Percentiles rank a stretch among this genome's conserved stretches.
Conservation (phyloP, 2,797 vertebrate species). For the Yasuhikotakia modesta region DNA sequence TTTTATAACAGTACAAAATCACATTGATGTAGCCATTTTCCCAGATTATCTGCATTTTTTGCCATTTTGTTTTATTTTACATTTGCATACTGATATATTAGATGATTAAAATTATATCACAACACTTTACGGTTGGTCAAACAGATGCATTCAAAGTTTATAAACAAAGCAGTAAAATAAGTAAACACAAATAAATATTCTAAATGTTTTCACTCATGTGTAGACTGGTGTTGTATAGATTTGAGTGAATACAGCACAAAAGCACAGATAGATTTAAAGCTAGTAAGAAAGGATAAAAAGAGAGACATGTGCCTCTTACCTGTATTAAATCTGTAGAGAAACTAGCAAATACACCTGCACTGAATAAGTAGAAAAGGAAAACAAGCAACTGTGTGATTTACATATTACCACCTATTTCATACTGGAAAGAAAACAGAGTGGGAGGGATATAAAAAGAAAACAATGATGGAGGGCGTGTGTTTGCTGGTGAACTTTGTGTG, state of each 20-base stretch:
- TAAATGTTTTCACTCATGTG: too few relatives aligned
- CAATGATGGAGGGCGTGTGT: neutral
- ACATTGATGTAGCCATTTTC: neutral
- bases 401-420: slow-evolving; percentile 14
- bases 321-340: slow-evolving; percentile 24
- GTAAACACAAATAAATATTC: neutral
- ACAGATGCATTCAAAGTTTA: neutral
- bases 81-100: neutral
- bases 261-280: neutral
- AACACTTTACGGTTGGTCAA: neutral
- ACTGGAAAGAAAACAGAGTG: neutral
- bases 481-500: neutral
- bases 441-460: slow-evolving; percentile 18
- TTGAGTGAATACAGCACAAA: neutral
- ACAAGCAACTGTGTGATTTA: neutral
- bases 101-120: neutral
- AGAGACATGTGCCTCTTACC: slow-evolving; percentile 49
- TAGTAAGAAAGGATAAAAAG: neutral
- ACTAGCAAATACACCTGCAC: neutral
- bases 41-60: too few relatives aligned
- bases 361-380: neutral
- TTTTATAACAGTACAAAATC: neutral
- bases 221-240: too few relatives aligned
- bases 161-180: neutral
- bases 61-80: too few relatives aligned